A percentile compares a stretch with the other conserved stretches of the same genome.
Conservation (phyloP, 2,113 vertebrate genomes). For the Myotis yumanensis region DNA sequence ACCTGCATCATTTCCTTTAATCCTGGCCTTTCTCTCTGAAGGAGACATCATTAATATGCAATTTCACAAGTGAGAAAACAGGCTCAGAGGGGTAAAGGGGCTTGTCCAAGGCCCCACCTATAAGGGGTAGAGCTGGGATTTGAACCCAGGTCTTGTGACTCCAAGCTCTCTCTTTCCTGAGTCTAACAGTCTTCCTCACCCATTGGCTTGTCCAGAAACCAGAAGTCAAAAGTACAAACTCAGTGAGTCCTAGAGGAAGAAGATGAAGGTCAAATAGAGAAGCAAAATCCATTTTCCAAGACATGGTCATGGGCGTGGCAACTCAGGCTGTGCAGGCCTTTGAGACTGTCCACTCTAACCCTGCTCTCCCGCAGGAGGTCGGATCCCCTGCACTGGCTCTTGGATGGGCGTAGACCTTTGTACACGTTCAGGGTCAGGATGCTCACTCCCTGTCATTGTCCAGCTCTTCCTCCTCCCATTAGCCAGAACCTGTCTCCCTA, state of each 20-base stretch:
- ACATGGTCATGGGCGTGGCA: not conserved
- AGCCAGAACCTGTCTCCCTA: not conserved
- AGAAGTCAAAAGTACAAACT: not conserved
- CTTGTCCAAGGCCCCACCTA: not conserved
- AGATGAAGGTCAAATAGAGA: not conserved
- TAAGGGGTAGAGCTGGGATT: not conserved
- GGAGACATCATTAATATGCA: not conserved
- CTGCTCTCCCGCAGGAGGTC: accelerated
- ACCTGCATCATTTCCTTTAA: not conserved
- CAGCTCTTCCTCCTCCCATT: not conserved
- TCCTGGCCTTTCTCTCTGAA: not conserved
- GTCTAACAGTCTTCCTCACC: not conserved
- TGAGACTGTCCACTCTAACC: not conserved
- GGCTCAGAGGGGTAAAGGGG: not conserved
- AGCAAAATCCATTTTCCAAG: not conserved
- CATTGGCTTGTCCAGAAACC: not conserved
- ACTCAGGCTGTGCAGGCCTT: not conserved
- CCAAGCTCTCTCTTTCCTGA: not conserved
- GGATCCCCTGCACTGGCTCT: not conserved
- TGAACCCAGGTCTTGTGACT: not conserved
- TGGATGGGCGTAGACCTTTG: not conserved
- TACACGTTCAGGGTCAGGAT: not conserved
- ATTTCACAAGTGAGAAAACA: not conserved
- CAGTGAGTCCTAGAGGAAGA: not conserved
- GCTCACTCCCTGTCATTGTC: not conserved